Percentiles rank a stretch among this genome's conserved stretches.
phyloP scores from a whole-genome alignment of 2,113 vertebrate species.

The Gavia stellata region DNA sequence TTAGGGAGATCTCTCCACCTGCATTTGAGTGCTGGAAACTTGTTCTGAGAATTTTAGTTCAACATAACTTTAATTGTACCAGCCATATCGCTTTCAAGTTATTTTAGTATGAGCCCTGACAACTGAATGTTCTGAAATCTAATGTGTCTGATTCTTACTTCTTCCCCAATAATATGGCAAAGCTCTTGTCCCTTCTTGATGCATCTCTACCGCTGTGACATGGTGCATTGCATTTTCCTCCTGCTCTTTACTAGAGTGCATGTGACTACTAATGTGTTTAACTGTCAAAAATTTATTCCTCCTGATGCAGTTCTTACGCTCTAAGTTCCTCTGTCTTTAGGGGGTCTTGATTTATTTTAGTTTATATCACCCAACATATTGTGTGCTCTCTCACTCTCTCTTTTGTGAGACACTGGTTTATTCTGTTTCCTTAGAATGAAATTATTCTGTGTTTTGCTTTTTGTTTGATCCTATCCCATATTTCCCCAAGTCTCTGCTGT shows the following conservation, averaged over 20 bases:
- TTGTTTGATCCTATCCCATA: neutral
- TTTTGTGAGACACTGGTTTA: neutral
- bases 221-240: neutral
- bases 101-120: neutral
- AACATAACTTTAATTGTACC: neutral
- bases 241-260: neutral
- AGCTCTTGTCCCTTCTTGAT: neutral
- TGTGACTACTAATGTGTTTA: neutral
- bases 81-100: neutral
- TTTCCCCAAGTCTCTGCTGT: neutral
- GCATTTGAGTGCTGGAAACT: neutral
- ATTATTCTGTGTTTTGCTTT: neutral
- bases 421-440: neutral
- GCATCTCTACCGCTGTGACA: neutral
- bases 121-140: neutral
- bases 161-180: neutral
- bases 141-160: neutral
- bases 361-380: neutral
- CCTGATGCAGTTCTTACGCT: neutral
- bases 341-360: neutral
- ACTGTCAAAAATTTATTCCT: neutral
- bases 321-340: neutral
- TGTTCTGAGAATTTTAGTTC: neutral
- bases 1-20: neutral
- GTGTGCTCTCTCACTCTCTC: neutral